Evolutionary conservation across 92 coral and sea anemone genomes (phyloP).

Genomic region (Blastomussa wellsi): DNA sequence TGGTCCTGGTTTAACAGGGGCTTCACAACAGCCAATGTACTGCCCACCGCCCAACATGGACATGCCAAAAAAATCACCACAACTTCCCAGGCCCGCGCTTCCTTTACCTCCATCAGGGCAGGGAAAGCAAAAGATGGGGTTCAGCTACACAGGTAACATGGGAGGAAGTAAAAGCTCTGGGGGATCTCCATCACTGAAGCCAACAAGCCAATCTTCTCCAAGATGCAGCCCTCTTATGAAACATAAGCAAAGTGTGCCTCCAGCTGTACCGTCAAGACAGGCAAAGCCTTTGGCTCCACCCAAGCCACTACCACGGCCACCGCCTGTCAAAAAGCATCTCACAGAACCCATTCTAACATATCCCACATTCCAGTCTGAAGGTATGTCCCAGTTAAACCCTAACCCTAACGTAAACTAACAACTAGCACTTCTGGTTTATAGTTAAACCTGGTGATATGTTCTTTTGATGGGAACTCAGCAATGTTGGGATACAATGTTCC

Average conservation of each 20-base stretch:
- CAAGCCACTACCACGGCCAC: constrained; percentile 36
- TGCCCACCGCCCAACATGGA: constrained; percentile 59
- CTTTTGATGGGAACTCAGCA: too few species aligned
- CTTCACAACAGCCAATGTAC: constrained; percentile 23
- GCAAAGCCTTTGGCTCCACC: constrained; percentile 30
- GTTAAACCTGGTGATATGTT: too few species aligned
- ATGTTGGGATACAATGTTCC: too few species aligned
- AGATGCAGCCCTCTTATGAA: constrained; percentile 3
- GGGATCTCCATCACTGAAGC: not conserved
- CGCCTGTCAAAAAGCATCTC: constrained; percentile 1
- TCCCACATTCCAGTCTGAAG: not conserved
- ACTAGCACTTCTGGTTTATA: not conserved
- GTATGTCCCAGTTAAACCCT: constrained; percentile 1
- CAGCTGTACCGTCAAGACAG: constrained; percentile 12
- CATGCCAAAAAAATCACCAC: constrained; percentile 2
- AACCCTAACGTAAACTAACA: too few species aligned
- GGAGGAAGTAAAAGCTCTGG: not conserved
- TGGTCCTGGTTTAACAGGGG: not conserved
- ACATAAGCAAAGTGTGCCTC: not conserved
- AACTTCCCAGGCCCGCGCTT: not conserved
- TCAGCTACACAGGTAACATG: not conserved
- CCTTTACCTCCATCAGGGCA: not conserved
- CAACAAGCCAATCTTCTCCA: not conserved
- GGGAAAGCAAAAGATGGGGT: constrained; percentile 20
- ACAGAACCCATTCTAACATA: not conserved